Base-by-base conservation (phyloP, 2,113 vertebrate genomes). In the Thomomys bottae region DNA sequence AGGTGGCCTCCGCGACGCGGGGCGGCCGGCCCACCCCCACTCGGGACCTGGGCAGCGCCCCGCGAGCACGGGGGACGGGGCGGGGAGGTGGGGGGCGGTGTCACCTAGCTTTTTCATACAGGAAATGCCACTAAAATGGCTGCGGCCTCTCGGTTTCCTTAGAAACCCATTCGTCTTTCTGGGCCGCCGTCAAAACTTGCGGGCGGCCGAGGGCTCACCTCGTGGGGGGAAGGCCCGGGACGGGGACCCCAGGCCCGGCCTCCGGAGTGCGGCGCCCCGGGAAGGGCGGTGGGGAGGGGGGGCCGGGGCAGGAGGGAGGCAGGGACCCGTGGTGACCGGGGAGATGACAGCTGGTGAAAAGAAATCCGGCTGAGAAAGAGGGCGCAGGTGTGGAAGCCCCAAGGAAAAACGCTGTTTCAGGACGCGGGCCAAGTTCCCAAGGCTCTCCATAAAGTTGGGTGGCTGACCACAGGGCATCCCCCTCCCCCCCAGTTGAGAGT, bases 111-210 rank as follows among this genome's bases (percentile, higher is more conserved):
- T 96, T 95, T 93, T 93, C 92, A 72, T 90, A 77, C 63, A 32
- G 95, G 86, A 92, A 94, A 91, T 93, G 93, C 92, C 93, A 93
- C 90, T 91, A 96, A 97, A 96, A 97, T 97, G 96, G 96, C 96
- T 97, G 96, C 96, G 94, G 95, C 95, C 80, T 93, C 78, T 83
- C 83, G 8, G 96, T 96, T 95, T 92, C 96, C 96, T 92, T 95
- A 97, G 96, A 96, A 96, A 97, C 96, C 92, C 92, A 63, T 87
- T 87, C 79, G 84, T 95, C 93, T 89, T 79, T 83, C 64, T 87
- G 59, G n/a, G 93, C 90, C 61, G 88, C 81, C 93, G 92, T 92
- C 94, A 73, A 94, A 95, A 95, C 96, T 96, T 95, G 72, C 88
- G 0, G 78, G 95, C 18, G 38, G 40, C 68, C 90, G 76, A 94